Evolutionary conservation across 1,140 invertebrate species (phyloP), one percentile per base, ranked within the genome.

Genomic region (Brachionus rubens): DNA sequence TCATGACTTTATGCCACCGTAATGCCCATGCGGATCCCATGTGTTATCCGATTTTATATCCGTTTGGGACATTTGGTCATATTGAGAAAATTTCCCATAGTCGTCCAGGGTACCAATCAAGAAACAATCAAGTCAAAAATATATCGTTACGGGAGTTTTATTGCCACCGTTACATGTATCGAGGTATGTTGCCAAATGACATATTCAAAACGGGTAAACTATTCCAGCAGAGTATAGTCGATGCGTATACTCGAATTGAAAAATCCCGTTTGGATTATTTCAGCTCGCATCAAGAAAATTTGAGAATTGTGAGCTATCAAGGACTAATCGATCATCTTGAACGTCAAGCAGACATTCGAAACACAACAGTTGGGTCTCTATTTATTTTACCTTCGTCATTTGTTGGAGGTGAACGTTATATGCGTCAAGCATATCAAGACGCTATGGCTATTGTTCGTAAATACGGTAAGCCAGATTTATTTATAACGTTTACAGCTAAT

Each of bases 181-280:
- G 68, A 19, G n/a, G 9, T 16, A 43, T 41, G 7, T 30, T 9
- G 47, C 16, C 3, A 33, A 70, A 52, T 75, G 19, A n/a, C 10
- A 75, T 75, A 33, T 40, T 50, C 19, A n/a, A 75, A 21, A 43
- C 68, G 6, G 24, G 26, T 12, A 75, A 56, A 24, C 47, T 75
- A 1, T 52, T 75, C n/a, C 68, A 75, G 41, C 46, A 75, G 9
- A 30, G 52, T 52, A 52, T 75, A 19, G 68, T 75, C 1, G 46
- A 52, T 56, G 46, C 68, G 19, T 86, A 81, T 80, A 82, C 78
- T 1, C 83, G 83, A 79, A 81, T 80, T 16, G 80, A 84, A 78
- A 79, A 79, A 41, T 79, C 82, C 54, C 78, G 80, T 46, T 52
- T 85, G 7, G 33, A 78, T 40, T 82, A 43, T 75, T n/a, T 41